These are phyloP conservation scores for Dichetophora obliterata DNA, from an alignment of 2,888 invertebrate genomes.

Conservation along the genomic window DNA sequence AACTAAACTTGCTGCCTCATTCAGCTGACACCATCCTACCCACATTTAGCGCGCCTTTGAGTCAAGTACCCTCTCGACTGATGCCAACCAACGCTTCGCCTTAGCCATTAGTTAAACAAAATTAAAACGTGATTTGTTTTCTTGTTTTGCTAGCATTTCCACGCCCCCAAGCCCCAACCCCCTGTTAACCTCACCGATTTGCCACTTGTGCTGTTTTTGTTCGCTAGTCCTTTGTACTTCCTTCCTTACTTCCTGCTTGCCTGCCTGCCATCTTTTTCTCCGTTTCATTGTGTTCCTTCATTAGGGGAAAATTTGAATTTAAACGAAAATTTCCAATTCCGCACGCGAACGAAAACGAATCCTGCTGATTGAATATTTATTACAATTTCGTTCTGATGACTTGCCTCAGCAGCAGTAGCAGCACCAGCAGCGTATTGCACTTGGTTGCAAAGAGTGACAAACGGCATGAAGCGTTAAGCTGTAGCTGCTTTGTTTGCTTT, in stretches of 20 bases:
- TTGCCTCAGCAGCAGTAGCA: background rate
- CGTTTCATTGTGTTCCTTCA: conserved; percentile 21
- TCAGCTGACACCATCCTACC: background rate
- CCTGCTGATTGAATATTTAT: conserved; percentile 47
- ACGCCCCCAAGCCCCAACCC: conserved; percentile 49
- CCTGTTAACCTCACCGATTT: conserved; percentile 48
- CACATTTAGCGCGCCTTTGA: too few species aligned
- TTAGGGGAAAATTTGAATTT: conserved; percentile 42
- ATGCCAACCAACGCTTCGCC: background rate
- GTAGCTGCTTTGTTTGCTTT: background rate
- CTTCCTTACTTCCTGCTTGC: conserved; percentile 35
- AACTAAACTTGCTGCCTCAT: too few species aligned
- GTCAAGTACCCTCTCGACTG: too few species aligned
- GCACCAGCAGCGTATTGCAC: background rate
- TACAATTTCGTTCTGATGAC: conserved; percentile 37
- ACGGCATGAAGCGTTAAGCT: background rate
- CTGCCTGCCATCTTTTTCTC: background rate
- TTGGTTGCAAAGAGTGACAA: background rate
- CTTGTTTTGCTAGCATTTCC: conserved; percentile 57
- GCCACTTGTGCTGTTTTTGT: conserved; percentile 36
- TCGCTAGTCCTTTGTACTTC: conserved; percentile 23
- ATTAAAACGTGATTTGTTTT: conserved; percentile 68
- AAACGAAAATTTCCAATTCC: conserved; percentile 47
- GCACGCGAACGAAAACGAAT: conserved; percentile 41
- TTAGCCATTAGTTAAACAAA: conserved; percentile 62